phyloP scores from a whole-genome alignment of 1,140 invertebrate genomes.

The Chironomus striatipennis region DNA sequence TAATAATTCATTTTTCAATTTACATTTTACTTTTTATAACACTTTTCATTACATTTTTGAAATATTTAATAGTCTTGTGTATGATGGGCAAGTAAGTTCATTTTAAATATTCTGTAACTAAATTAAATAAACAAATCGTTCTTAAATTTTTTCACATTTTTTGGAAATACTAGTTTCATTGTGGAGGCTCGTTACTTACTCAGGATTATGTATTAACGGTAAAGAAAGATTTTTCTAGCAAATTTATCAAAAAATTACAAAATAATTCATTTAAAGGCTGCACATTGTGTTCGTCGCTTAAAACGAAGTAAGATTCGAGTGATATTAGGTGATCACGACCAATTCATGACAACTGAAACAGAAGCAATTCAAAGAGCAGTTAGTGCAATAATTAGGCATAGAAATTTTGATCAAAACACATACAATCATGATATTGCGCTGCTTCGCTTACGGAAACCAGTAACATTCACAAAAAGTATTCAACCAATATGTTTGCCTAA shows the following conservation, averaged over 20 bases:
- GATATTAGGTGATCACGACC: slow-evolving; percentile 72
- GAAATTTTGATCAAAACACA: slow-evolving; percentile 71
- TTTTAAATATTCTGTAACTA: too few species aligned
- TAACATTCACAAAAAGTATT: slow-evolving; percentile 67
- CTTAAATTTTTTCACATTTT: too few species aligned
- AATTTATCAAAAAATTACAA: too few species aligned
- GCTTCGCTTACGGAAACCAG: slow-evolving; percentile 63
- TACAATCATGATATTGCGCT: slow-evolving; percentile 84
- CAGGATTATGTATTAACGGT: slow-evolving; percentile 56
- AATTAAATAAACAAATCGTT: too few species aligned
- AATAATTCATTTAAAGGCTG: slow-evolving; percentile 40
- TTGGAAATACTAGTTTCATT: slow-evolving; percentile 52
- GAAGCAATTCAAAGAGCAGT: slow-evolving; percentile 68
- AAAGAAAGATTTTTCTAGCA: not conserved
- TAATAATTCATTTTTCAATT: not conserved
- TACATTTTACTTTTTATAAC: too few species aligned
- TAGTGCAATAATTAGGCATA: slow-evolving; percentile 64
- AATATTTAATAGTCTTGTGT: slow-evolving; percentile 40
- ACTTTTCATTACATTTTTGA: not conserved
- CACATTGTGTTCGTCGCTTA: slow-evolving; percentile 59
- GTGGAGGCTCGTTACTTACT: slow-evolving; percentile 75
- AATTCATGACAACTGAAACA: slow-evolving; percentile 64
- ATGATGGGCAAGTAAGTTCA: slow-evolving; percentile 55
- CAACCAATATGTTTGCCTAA: slow-evolving; percentile 69
- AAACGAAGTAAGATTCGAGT: slow-evolving; percentile 69